Evolutionary conservation across 2,797 vertebrate species (phyloP).

Genomic region (Sciaenops ocellatus): DNA sequence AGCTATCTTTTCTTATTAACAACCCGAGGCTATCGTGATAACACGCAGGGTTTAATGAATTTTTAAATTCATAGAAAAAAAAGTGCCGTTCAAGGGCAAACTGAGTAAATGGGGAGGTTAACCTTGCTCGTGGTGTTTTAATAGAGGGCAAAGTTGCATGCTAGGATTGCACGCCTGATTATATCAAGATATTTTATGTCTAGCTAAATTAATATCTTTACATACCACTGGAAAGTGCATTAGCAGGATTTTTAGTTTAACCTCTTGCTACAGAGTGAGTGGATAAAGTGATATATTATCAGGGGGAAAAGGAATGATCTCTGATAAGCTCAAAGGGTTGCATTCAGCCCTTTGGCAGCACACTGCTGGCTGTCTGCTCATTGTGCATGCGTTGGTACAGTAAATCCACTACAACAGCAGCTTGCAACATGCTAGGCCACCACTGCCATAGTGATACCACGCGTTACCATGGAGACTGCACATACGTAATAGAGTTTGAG

Average conservation of each 20-base stretch:
- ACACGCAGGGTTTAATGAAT: constrained; percentile 53
- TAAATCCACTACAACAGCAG: constrained; percentile 73
- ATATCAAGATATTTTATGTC: constrained; percentile 31
- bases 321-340: constrained; percentile 44
- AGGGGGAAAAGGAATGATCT: constrained; percentile 35
- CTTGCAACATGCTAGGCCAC: constrained; percentile 69
- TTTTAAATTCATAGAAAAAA: constrained; percentile 55
- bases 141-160: constrained; percentile 56
- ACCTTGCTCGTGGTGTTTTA: constrained; percentile 58
- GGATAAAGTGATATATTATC: constrained; percentile 38
- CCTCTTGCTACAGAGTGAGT: constrained; percentile 24
- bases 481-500: constrained; percentile 76
- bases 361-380: constrained; percentile 48
- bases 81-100: constrained; percentile 56
- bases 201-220: constrained; percentile 41
- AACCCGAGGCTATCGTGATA: constrained; percentile 52
- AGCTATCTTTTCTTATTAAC: constrained; percentile 54
- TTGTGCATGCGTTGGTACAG: constrained; percentile 56
- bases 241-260: constrained; percentile 29
- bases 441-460: constrained; percentile 77
- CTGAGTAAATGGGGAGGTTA: constrained; percentile 52
- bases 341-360: constrained; percentile 55
- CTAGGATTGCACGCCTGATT: constrained; percentile 31
- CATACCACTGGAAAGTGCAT: constrained; percentile 4
- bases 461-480: constrained; percentile 86